Evolutionary conservation across 2,888 invertebrate genomes (phyloP).

Genomic region (Halocaridina rubra): DNA sequence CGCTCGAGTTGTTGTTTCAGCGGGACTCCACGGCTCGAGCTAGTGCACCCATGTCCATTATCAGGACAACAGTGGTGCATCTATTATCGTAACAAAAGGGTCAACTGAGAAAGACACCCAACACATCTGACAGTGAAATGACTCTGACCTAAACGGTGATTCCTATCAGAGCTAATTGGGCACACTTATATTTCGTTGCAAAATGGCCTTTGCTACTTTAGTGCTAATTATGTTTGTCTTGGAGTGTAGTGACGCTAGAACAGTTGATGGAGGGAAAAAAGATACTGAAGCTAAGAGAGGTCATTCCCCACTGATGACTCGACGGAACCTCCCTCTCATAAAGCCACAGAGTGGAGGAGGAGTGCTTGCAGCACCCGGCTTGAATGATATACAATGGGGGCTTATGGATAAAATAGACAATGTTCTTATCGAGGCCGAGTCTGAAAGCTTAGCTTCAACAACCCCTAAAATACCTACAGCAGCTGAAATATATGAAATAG

Average conservation of each 20-base stretch:
- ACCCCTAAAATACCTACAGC: not conserved
- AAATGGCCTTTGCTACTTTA: not conserved
- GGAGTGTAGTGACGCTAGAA: not conserved
- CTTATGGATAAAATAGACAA: conserved; percentile 20
- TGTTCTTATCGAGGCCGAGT: not conserved
- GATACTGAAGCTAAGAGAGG: not conserved
- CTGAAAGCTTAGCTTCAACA: not conserved
- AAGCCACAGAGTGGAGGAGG: not conserved
- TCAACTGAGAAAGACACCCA: not conserved
- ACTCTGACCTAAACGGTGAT: not conserved
- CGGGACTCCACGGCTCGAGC: no score
- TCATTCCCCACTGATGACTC: not conserved
- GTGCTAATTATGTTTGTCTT: not conserved
- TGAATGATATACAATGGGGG: conserved; percentile 31
- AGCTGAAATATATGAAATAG: not conserved
- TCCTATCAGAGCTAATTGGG: not conserved
- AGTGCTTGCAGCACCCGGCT: not conserved
- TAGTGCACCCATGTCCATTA: not conserved
- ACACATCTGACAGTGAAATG: not conserved
- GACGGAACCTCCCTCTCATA: not conserved
- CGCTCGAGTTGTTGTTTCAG: no score
- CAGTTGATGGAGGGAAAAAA: conserved; percentile 31
- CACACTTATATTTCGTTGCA: not conserved
- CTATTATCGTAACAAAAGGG: not conserved
- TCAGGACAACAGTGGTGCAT: not conserved